Percentiles rank a stretch among this genome's conserved stretches.
Conservation (phyloP, 53 echinoderm and acorn worm species). For the Paracentrotus lividus region DNA sequence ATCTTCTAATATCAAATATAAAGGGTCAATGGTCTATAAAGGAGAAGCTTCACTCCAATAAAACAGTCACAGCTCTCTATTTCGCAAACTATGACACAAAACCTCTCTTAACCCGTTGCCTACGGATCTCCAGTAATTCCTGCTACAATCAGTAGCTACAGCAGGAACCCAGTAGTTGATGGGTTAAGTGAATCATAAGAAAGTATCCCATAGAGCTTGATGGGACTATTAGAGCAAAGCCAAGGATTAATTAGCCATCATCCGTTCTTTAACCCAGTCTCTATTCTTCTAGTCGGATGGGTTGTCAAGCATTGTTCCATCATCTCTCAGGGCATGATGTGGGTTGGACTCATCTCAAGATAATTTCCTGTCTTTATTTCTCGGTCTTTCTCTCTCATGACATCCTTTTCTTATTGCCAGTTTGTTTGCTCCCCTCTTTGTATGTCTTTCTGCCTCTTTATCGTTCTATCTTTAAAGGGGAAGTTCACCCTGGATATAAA, state of each 20-base stretch:
- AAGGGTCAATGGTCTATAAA: no score
- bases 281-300: not conserved
- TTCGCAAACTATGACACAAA: no score
- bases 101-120: no score
- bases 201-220: not conserved
- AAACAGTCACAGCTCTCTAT: no score
- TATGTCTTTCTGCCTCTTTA: not conserved
- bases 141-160: no score
- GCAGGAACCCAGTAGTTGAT: no score
- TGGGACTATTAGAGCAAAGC: not conserved
- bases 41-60: no score
- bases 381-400: not conserved
- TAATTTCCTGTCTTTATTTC: not conserved
- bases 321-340: not conserved
- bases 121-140: no score
- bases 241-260: not conserved
- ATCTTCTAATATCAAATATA: no score
- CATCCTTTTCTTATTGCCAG: not conserved
- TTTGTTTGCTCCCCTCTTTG: not conserved
- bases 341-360: not conserved
- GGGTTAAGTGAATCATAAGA: not conserved
- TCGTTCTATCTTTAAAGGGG: not conserved
- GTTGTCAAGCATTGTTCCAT: constrained; percentile 21
- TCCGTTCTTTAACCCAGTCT: not conserved
- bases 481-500: no score